Base-by-base conservation (phyloP, 2,888 invertebrate genomes). In the Archaeoteleia sp. region DNA sequence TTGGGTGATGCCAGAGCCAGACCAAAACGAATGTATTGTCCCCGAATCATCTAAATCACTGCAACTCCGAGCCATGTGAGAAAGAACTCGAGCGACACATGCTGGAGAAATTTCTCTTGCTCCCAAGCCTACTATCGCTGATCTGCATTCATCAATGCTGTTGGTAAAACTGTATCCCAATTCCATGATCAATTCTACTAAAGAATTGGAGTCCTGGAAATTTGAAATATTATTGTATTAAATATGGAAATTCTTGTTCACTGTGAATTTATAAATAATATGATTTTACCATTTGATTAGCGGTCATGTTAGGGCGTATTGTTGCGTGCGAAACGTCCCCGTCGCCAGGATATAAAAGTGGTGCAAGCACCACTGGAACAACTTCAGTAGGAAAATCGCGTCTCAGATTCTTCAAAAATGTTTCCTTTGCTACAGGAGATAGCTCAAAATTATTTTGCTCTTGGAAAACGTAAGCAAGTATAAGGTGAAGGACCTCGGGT, bases 151-250 rank as follows among this genome's bases (percentile, higher is more conserved):
- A 80, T 97, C 96, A 37, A 95, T 88, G 13, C 91, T 91, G 49
- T 91, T 87, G 54, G 97, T 97, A 84, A 97, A 96, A 74, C 91
- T 88, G 86, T 95, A 96, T 51, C 98, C 96, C 81, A 97, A 90
- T 87, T 98, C 98, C 83, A 93, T 90, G 79, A 98, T 91, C 80
- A 97, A 89, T 82, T 97, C 97, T 71, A 95, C 93, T 82, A 95
- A 87, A 67, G 93, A 86, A 88, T 88, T 90, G n/a, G n/a, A n/a
- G n/a, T n/a, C n/a, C n/a, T n/a, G n/a, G n/a, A n/a, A n/a, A n/a
- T n/a, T n/a, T n/a, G n/a, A n/a, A n/a, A n/a, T n/a, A n/a, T n/a
- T n/a, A n/a, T n/a, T n/a, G n/a, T n/a, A n/a, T n/a, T n/a, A n/a
- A n/a, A n/a, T n/a, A n/a, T n/a, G n/a, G n/a, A n/a, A n/a, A n/a